A percentile compares a stretch with the other conserved stretches of the same genome.
These are phyloP conservation scores for Orientallactaga sibirica DNA, from an alignment of 2,797 vertebrate species.

Conservation along the genomic window DNA sequence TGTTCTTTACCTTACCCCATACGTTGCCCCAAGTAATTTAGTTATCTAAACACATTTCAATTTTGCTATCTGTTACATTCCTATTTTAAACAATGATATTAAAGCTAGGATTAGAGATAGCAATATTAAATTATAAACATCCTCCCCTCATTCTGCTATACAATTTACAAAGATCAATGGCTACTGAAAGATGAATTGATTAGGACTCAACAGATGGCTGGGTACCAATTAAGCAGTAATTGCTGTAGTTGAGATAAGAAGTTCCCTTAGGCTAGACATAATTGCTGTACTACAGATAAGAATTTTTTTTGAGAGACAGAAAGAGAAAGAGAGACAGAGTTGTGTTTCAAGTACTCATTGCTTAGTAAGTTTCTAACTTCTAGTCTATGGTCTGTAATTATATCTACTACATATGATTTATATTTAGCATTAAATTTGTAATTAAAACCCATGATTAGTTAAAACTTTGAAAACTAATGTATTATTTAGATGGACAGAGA, in stretches of 20 bases:
- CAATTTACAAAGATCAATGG: slow-evolving; percentile 29
- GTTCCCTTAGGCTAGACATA: no score
- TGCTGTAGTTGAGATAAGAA: not conserved
- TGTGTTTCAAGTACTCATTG: slow-evolving; percentile 15
- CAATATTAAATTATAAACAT: slow-evolving; percentile 1
- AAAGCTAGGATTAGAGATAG: slow-evolving; percentile 11
- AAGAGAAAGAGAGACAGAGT: not conserved
- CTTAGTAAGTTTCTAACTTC: not conserved
- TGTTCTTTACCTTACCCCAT: not conserved
- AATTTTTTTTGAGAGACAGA: not conserved
- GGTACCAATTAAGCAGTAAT: not conserved
- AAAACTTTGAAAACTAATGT: slow-evolving; percentile 25
- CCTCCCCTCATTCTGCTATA: not conserved
- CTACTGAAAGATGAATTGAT: slow-evolving; percentile 1
- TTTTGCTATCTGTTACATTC: slow-evolving; percentile 1
- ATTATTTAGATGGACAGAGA: slow-evolving; percentile 20
- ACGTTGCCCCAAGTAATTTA: not conserved
- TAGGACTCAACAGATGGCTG: not conserved
- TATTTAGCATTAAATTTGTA: slow-evolving; percentile 29
- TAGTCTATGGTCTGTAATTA: not conserved
- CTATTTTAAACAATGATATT: slow-evolving; percentile 51
- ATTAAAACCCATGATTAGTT: slow-evolving; percentile 37
- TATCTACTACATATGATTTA: slow-evolving; percentile 19
- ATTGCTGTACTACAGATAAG: not conserved
- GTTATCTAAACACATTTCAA: slow-evolving; percentile 10